Evolutionary conservation across 2,888 invertebrate genomes (phyloP), one percentile per base, ranked within the genome.

Genomic region (Aspidiotus destructor): DNA sequence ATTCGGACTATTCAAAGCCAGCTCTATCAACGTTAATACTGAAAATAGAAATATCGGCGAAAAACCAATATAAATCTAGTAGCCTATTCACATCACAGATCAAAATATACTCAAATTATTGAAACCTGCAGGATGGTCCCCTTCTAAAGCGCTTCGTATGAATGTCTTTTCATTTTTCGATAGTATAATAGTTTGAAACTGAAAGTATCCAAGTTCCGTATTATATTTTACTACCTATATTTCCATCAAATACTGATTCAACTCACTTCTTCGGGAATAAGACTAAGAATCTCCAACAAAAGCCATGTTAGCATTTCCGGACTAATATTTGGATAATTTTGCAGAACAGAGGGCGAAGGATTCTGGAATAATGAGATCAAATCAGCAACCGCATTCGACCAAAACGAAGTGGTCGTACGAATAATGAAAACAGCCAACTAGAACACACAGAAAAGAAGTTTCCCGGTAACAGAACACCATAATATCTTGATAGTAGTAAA

Each of bases 231-330:
- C 41, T 48, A 5, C 1, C 16, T 5, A 9, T 7, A 6, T 42
- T 55, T n/a, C 55, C 2, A 55, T 15, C 55, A 55, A 55, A 16
- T n/a, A 1, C n/a, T 11, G 17, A 55, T 53, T 41, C 8, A 64
- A 73, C 77, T 79, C 80, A 91, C 92, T 82, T 95, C 94, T 79
- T 89, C 89, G 41, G 94, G 92, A 75, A 95, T 85, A 68, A 90
- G 88, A 74, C 88, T 86, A 15, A 95, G 80, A 53, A 94, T 87
- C 80, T 92, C 89, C 65, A 95, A 77, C 74, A 95, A 82, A 71
- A 85, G 84, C 82, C 82, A 85, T 70, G 82, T 80, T 72, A 83
- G 83, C 73, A 81, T 82, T 74, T 81, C 83, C 70, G 82, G 82
- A 74, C 80, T 82, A 73, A 62, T 48, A 44, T 62, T 69, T 9